Evolutionary conservation across 2,113 vertebrate species (phyloP).

Genomic region (Asarcornis scutulata): DNA sequence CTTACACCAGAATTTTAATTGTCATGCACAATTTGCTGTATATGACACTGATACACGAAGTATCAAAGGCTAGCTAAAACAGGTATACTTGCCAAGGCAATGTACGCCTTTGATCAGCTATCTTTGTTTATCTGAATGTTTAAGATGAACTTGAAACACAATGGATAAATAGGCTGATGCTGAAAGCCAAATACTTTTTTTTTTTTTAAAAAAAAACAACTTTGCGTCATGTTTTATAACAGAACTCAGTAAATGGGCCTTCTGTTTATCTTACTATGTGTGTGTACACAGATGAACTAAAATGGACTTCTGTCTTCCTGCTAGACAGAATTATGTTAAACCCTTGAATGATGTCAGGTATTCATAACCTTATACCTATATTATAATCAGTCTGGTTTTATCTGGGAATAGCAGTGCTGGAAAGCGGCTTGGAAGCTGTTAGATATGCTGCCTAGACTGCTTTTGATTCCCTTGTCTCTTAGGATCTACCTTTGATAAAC

Average conservation of each 20-base stretch:
- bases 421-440: neutral
- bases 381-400: neutral
- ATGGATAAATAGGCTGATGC: constrained; percentile 1
- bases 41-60: neutral
- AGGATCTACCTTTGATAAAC: neutral
- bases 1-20: neutral
- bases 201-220: no score
- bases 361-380: neutral
- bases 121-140: constrained; percentile 22
- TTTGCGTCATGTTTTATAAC: neutral
- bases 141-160: constrained; percentile 63
- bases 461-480: neutral
- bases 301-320: neutral
- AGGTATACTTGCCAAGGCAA: neutral
- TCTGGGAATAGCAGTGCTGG: neutral
- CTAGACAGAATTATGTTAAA: neutral
- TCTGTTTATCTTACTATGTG: neutral
- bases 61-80: neutral
- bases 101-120: constrained; percentile 45
- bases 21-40: neutral
- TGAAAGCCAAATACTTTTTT: neutral
- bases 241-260: neutral
- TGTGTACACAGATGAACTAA: neutral
- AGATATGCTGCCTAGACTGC: neutral
- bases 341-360: neutral